Evolutionary conservation across 2,797 vertebrate species (phyloP), one percentile per base, ranked within the genome.

Genomic region (Muraenolepis orangiensis): DNA sequence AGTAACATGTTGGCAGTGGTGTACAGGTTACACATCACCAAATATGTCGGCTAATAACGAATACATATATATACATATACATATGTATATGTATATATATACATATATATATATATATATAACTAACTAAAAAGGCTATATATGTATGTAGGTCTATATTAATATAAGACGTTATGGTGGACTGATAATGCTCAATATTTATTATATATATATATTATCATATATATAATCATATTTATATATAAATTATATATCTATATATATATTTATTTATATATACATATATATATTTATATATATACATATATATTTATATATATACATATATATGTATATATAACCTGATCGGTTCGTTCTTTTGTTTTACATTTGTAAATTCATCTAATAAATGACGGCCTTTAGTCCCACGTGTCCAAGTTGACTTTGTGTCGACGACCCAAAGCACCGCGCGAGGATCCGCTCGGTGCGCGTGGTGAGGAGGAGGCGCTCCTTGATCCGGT

Each of bases 401-500:
- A 3, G 23, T 64, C 57, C 2, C n/a, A 20, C 1, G 20, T 57
- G 42, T 18, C 42, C 18, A 57, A 3, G 57, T 64, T 12, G 57
- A 64, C 70, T 77, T n/a, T 83, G 77, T 38, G 78, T n/a, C 82
- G 80, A 23, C 67, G 78, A 84, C 29, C n/a, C n/a, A n/a, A 84
- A 78, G 71, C 81, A 81, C 80, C 81, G 80, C 80, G 71, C 84
- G 84, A 83, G 82, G 84, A 84, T 87, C 86, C 89, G 85, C 82
- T 73, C 75, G 87, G 79, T 85, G 88, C 75, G 74, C 79, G 85
- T 68, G 57, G 79, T 71, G 80, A n/a, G 79, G 87, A 84, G 88
- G 89, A 85, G 86, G 86, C 87, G 87, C 87, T 87, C 87, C 85
- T 87, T 91, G 91, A 91, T 93, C 93, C 92, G 92, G 93, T 91